Base-by-base conservation (phyloP, 2,113 vertebrate genomes). In the Sula dactylatra region DNA sequence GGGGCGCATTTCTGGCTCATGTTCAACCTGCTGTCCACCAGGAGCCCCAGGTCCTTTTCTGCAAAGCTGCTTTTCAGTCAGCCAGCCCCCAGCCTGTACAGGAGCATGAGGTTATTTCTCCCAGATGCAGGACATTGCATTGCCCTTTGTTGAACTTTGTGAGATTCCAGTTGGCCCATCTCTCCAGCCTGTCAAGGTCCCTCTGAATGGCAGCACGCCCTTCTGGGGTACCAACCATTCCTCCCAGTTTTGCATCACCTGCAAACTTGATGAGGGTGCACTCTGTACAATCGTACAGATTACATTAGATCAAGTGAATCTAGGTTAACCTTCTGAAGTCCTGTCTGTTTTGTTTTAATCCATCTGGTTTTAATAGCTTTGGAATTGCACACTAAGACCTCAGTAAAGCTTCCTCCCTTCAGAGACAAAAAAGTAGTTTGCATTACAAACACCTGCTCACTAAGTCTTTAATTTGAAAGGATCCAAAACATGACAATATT, bases 401-500 rank as follows among this genome's bases (percentile, higher is more conserved):
- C 62, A 76, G 7, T 27, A 84, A 81, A 86, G 56, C 50, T 71
- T 42, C 64, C 25, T 54, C 16, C 29, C 67, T 88, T 67, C 69
- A 93, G 31, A 67, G 25, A 62, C 19, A 79, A 90, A 92, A 89
- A 52, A 20, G 17, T n/a, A 62, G 34, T 78, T 82, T 83, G 65
- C 58, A 77, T 82, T 79, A 81, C 50, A 94, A 86, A 76, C 62
- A 67, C 25, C 72, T 77, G 36, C 82, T 93, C 61, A 45, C 40
- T 56, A 66, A 66, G 69, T 40, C 86, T 92, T 93, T 92, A 40
- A 84, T 92, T 94, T 85, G 49, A 90, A 91, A 87, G 25, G 73
- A 95, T 86, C 67, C 42, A 88, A 83, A 95, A 89, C 65, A 81
- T n/a, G 64, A 65, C 78, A 93, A 42, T 67, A 90, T 91, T 95